Evolutionary conservation across 2,888 invertebrate genomes (phyloP).

Genomic region (Troides oblongomaculatus): DNA sequence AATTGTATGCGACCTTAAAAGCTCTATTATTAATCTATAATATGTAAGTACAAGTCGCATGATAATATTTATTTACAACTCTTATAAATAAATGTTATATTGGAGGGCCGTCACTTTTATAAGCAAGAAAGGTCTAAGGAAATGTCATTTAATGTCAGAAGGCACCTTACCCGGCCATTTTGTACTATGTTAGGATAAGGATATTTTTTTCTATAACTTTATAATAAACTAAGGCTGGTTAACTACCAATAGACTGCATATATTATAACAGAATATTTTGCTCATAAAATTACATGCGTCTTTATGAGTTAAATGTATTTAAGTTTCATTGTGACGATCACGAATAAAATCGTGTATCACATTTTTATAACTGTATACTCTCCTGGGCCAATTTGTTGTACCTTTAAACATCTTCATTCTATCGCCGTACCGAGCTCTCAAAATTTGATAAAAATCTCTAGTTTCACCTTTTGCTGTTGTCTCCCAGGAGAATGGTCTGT

Average conservation of each 20-base stretch:
- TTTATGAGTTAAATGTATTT: neutral
- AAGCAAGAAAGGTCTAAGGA: neutral
- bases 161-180: neutral
- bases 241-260: neutral
- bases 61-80: neutral
- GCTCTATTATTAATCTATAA: conserved; percentile 6
- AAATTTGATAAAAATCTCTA: conserved; percentile 62
- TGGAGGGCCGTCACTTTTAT: too few species aligned
- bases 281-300: neutral
- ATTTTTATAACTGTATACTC: conserved; percentile 25
- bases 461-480: conserved; percentile 61
- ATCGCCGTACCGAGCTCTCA: conserved; percentile 53
- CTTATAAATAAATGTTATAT: neutral
- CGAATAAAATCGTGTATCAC: conserved; percentile 39
- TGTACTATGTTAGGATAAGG: neutral
- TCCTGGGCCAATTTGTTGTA: conserved; percentile 51
- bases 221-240: neutral
- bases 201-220: neutral
- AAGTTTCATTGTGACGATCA: conserved; percentile 42
- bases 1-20: conserved; percentile 7
- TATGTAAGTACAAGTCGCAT: neutral
- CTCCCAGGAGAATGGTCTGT: conserved; percentile 61
- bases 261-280: neutral
- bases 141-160: neutral
- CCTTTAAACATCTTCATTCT: conserved; percentile 46